Conservation (phyloP, 2,888 invertebrate species). For the Lepidochrysops patricia region DNA sequence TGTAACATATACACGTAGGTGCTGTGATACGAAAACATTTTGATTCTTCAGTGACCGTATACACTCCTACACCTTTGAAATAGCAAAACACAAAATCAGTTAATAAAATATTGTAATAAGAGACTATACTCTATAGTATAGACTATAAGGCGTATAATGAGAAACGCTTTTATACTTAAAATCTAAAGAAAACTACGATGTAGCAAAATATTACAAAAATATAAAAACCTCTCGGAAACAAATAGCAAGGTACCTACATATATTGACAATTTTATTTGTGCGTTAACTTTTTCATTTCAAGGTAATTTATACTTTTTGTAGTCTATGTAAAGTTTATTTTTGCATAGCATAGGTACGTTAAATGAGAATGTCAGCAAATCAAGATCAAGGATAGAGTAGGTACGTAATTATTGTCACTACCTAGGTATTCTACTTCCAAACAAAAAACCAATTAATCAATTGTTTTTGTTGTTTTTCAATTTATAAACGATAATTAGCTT, state of each 20-base stretch:
- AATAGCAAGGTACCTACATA: too few relatives aligned
- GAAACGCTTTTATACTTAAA: too few relatives aligned
- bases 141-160: too few relatives aligned
- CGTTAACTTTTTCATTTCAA: background rate
- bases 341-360: background rate
- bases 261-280: too few relatives aligned
- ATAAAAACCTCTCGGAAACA: too few relatives aligned
- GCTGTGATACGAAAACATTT: slow-evolving; percentile 28
- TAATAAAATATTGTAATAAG: too few relatives aligned
- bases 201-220: too few relatives aligned
- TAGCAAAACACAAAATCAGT: background rate
- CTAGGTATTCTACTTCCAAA: background rate
- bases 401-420: slow-evolving; percentile 19
- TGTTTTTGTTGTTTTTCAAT: background rate
- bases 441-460: background rate
- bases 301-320: background rate
- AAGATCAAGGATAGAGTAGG: slow-evolving; percentile 50
- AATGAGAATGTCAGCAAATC: slow-evolving; percentile 25
- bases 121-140: too few relatives aligned
- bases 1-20: slow-evolving; percentile 17
- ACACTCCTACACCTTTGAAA: background rate
- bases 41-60: background rate
- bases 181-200: too few relatives aligned
- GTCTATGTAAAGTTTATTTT: background rate
- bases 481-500: too few relatives aligned